These are phyloP conservation scores for Drosophila seguyi DNA, from an alignment of 1,140 invertebrate genomes.

Conservation along the genomic window DNA sequence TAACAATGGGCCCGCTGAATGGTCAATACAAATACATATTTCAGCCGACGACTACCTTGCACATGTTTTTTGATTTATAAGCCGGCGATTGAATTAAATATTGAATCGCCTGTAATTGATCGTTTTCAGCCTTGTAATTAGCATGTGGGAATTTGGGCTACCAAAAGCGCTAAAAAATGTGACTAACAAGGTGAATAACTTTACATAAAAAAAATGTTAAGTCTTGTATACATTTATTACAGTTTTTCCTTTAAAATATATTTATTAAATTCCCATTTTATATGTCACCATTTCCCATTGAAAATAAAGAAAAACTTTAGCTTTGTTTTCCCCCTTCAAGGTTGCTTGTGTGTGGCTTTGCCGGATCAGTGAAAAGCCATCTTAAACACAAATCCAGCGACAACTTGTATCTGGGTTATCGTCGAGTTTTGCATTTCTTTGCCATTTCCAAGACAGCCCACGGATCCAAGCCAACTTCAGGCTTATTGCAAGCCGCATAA, in stretches of 20 bases:
- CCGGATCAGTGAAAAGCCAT: conserved; percentile 31
- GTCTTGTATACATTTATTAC: neutral
- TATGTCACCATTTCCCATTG: neutral
- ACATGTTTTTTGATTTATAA: conserved; percentile 63
- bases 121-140: conserved; percentile 46
- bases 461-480: conserved; percentile 37
- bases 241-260: no score
- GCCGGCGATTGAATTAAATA: conserved; percentile 43
- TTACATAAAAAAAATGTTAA: no score
- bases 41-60: conserved; percentile 30
- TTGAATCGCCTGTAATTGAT: conserved; percentile 47
- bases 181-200: neutral
- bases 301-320: conserved; percentile 5
- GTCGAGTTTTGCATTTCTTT: conserved; percentile 58
- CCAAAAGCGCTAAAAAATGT: neutral
- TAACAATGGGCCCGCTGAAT: conserved; percentile 49
- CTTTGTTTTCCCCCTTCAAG: conserved; percentile 34
- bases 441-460: conserved; percentile 52
- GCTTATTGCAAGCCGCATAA: conserved; percentile 39
- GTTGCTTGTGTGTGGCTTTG: conserved; percentile 38
- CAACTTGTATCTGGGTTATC: conserved; percentile 64
- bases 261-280: no score
- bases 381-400: conserved; percentile 13
- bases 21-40: conserved; percentile 37
- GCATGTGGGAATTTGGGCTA: conserved; percentile 39